A percentile compares a stretch with the other conserved stretches of the same genome.
Evolutionary conservation across 2,888 invertebrate genomes (phyloP).

Genomic region (Agonopterix arenella): DNA sequence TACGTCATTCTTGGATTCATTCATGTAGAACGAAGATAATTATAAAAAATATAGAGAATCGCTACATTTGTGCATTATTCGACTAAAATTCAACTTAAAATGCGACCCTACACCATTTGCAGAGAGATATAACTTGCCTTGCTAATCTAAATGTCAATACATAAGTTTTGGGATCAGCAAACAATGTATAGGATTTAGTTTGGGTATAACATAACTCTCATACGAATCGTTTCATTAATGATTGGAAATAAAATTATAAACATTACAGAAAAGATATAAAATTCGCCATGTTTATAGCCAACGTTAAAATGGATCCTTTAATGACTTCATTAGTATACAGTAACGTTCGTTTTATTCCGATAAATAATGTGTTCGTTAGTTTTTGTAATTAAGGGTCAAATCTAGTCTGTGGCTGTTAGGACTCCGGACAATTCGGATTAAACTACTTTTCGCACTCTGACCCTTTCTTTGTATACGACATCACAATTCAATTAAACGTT

Average conservation of each 20-base stretch:
- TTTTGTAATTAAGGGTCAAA: constrained; percentile 7
- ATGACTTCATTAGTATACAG: neutral
- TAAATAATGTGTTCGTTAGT: constrained; percentile 10
- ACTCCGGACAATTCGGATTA: constrained; percentile 9
- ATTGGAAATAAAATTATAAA: no score
- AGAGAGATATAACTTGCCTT: neutral
- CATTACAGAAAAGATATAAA: no score
- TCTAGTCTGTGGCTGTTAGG: neutral
- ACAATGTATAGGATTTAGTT: constrained; percentile 8
- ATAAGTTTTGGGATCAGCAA: constrained; percentile 14
- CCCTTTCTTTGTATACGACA: constrained; percentile 41
- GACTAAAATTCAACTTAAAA: no score
- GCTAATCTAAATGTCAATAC: constrained; percentile 16
- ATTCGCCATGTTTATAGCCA: no score
- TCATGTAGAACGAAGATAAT: no score
- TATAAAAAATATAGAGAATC: no score
- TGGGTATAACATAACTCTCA: no score
- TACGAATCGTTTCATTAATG: no score
- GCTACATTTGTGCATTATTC: no score
- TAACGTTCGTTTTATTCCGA: neutral
- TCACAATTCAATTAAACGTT: constrained; percentile 52
- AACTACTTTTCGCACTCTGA: constrained; percentile 35
- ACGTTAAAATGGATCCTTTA: neutral
- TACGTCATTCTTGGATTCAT: no score
- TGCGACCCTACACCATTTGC: no score